phyloP scores from a whole-genome alignment of 2,888 invertebrate species.

The Chloromyia formosa region DNA sequence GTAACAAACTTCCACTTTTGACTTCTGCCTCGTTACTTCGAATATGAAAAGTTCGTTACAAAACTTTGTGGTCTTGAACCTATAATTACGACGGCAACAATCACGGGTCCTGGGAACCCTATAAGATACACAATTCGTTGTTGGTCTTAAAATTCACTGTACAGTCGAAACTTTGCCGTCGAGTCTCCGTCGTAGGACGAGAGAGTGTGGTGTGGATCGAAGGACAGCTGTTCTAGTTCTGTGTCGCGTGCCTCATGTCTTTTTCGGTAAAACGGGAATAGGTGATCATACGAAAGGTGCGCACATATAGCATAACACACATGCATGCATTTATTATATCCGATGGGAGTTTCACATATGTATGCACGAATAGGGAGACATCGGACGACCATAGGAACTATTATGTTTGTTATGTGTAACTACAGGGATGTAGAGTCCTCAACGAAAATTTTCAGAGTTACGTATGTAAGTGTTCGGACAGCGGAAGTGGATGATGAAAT shows the following conservation, averaged over 20 bases:
- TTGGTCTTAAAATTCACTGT: background rate
- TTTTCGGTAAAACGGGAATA: conserved; percentile 68
- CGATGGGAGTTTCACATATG: conserved; percentile 20
- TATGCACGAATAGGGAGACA: conserved; percentile 26
- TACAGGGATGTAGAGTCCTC: background rate
- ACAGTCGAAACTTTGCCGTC: background rate
- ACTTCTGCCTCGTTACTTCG: background rate
- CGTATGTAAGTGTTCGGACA: conserved; percentile 45
- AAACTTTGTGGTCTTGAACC: conserved; percentile 36
- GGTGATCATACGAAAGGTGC: conserved; percentile 69
- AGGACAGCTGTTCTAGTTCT: conserved; percentile 71
- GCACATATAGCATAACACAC: conserved; percentile 59
- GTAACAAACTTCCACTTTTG: background rate
- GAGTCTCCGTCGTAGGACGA: conserved; percentile 26
- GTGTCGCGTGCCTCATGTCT: conserved; percentile 72
- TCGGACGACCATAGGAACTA: conserved; percentile 21
- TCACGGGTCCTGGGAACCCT: conserved; percentile 29
- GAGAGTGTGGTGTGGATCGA: conserved; percentile 65
- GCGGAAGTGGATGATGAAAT: too few species aligned
- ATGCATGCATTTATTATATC: conserved; percentile 12
- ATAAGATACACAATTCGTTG: conserved; percentile 12
- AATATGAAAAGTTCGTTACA: conserved; percentile 37
- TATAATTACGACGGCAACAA: conserved; percentile 35
- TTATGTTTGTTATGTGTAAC: conserved; percentile 20
- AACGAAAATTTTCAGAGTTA: background rate